phyloP scores from a whole-genome alignment of 2,797 vertebrate species.

The Microhierax caerulescens region DNA sequence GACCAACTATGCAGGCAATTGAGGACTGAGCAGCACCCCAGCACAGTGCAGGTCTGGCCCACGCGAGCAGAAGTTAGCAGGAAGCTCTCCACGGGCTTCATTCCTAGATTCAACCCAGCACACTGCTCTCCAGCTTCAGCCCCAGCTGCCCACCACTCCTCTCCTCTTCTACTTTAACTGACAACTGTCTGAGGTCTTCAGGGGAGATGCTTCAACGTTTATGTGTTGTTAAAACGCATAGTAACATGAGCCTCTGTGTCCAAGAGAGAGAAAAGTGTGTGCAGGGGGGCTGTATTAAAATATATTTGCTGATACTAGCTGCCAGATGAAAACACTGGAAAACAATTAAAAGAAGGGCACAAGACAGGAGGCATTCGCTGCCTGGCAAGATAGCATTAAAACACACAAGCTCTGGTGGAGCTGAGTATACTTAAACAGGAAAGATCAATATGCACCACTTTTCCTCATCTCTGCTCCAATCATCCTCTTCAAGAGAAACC shows the following conservation, averaged over 20 bases:
- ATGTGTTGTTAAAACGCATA: neutral
- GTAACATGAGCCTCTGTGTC: neutral
- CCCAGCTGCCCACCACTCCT: neutral
- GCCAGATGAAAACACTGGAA: neutral
- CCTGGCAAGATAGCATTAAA: neutral
- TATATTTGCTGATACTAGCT: neutral
- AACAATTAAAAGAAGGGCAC: neutral
- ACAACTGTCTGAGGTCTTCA: neutral
- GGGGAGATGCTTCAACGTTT: neutral
- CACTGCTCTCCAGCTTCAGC: rapidly evolving
- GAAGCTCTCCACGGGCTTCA: neutral
- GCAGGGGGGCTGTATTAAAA: neutral
- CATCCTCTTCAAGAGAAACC: constrained; percentile 1
- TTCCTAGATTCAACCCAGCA: neutral
- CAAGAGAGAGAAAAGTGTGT: neutral
- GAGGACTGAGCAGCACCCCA: neutral
- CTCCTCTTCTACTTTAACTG: neutral
- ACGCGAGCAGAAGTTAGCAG: rapidly evolving
- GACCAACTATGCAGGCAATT: rapidly evolving
- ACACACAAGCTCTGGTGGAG: neutral
- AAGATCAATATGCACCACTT: constrained; percentile 24
- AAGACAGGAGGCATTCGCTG: neutral
- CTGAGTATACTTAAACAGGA: neutral
- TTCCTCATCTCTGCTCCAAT: neutral
- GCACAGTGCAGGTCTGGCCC: neutral